These are phyloP conservation scores for Bombylius discolor DNA, from an alignment of 2,888 invertebrate species.

Conservation along the genomic window DNA sequence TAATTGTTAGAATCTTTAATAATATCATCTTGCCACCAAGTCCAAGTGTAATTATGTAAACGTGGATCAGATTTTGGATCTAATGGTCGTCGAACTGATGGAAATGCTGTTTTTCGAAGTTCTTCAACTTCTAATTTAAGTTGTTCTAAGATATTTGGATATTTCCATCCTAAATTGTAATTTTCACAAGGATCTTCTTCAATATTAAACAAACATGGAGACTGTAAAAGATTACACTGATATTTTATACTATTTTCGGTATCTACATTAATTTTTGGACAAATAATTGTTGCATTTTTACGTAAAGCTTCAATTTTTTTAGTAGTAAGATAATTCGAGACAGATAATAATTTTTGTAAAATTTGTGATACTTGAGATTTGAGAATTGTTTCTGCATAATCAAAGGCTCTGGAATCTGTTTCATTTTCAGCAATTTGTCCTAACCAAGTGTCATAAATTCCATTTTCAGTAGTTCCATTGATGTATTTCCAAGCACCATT, in stretches of 20 bases:
- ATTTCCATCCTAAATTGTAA: constrained; percentile 26
- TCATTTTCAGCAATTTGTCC: constrained; percentile 19
- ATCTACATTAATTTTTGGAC: constrained; percentile 13
- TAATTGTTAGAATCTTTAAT: neutral
- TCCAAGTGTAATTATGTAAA: constrained; percentile 44
- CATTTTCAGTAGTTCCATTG: constrained; percentile 26
- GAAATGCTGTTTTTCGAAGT: constrained; percentile 34
- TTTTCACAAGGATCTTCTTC: constrained; percentile 42
- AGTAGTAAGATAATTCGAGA: neutral
- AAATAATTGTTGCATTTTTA: constrained; percentile 21
- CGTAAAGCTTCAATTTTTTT: constrained; percentile 16
- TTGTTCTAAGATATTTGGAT: constrained; percentile 21
- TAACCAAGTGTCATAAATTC: constrained; percentile 20
- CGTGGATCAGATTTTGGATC: constrained; percentile 43
- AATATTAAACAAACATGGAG: constrained; percentile 40
- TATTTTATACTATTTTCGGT: constrained; percentile 13
- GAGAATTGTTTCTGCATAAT: constrained; percentile 20
- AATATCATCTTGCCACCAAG: constrained; percentile 41
- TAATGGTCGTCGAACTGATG: constrained; percentile 35
- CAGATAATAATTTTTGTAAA: constrained; percentile 14
- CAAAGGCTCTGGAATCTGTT: constrained; percentile 22
- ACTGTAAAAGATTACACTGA: constrained; percentile 25
- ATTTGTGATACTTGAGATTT: constrained; percentile 20
- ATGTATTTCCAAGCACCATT: constrained; percentile 27
- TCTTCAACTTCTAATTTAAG: constrained; percentile 39